Evolutionary conservation across 2,113 vertebrate species (phyloP).

Genomic region (Hemiscyllium ocellatum): DNA sequence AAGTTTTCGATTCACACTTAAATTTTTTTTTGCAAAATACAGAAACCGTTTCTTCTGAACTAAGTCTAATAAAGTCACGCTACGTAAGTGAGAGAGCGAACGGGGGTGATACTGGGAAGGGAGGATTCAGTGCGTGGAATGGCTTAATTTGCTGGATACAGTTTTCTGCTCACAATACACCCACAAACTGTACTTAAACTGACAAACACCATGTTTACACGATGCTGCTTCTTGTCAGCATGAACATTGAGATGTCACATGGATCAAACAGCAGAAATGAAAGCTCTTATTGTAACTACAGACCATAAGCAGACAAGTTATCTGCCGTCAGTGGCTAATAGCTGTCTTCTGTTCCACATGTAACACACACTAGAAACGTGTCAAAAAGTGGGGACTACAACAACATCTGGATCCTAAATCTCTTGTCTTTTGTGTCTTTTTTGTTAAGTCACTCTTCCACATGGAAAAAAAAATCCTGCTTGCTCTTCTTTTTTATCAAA

Average conservation of each 20-base stretch:
- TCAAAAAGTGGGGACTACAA: not conserved
- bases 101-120: not conserved
- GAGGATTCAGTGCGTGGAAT: constrained; percentile 5
- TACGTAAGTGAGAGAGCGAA: not conserved
- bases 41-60: not conserved
- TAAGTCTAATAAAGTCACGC: constrained; percentile 21
- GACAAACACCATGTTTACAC: constrained; percentile 24
- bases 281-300: constrained; percentile 19
- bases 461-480: not conserved
- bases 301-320: not conserved
- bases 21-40: constrained; percentile 33
- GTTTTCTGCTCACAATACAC: not conserved
- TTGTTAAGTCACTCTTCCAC: not conserved
- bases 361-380: constrained; percentile 5
- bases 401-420: not conserved
- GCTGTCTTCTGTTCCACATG: constrained; percentile 4
- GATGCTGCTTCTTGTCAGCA: not conserved
- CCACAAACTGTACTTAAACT: not conserved
- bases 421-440: not conserved
- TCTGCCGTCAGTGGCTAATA: not conserved
- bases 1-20: not conserved
- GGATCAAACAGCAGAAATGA: constrained; percentile 20
- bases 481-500: not conserved
- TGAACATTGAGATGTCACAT: constrained; percentile 20
- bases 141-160: not conserved